Evolutionary conservation across 2,113 vertebrate genomes (phyloP), one percentile per base, ranked within the genome.

Genomic region (Saccopteryx bilineata): DNA sequence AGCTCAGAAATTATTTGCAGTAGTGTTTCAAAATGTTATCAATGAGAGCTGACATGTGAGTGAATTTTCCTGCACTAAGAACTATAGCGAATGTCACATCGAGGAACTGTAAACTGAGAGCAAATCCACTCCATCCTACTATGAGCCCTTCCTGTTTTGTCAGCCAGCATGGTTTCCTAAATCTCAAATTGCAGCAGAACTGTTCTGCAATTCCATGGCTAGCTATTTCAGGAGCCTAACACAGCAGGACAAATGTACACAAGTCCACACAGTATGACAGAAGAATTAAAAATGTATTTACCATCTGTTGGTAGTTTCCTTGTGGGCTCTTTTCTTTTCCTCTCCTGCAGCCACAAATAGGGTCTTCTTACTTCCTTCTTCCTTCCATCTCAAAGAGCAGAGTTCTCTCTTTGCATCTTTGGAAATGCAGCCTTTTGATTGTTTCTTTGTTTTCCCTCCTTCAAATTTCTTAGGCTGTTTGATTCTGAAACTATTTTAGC

Each of bases 281-380:
- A 96, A 97, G 97, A 97, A 98, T 97, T 97, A 98, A 97, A 98
- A 98, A 97, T 98, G 97, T 97, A 97, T 98, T 98, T 97, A 92
- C 97, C 97, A 98, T 98, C 97, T 98, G 97, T 76, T 97, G 97
- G 97, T 97, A 97, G 97, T 97, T 97, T 97, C 97, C 97, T 97
- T 97, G 91, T n/a, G 90, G 90, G 75, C 91, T 97, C 94, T 96
- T 95, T 97, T 96, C 95, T 95, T 92, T 97, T 93, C 93, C 91
- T 96, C 90, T 96, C 83, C 69, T 97, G 94, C 74, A 97, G 88
- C 91, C 86, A 87, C 96, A 96, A 97, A 97, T 97, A 97, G 95
- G 96, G 95, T 91, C 95, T 95, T 93, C 91, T 86, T 26, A 46
- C 95, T 95, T 97, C 94, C 96, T 96, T 84, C 93, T 24, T 33